Conservation (phyloP, 2,888 invertebrate genomes). For the Sipha maydis region DNA sequence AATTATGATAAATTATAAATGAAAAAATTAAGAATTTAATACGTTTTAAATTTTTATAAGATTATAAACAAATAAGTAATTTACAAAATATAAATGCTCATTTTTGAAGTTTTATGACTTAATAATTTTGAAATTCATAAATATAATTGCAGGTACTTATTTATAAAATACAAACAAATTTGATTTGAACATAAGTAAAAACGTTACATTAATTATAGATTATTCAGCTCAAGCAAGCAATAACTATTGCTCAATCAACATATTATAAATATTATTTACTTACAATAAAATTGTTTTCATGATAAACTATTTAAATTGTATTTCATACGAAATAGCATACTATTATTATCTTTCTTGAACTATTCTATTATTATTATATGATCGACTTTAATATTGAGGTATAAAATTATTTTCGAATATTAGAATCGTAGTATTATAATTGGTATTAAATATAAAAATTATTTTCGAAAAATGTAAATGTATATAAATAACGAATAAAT, state of each 20-base stretch:
- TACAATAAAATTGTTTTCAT: background rate
- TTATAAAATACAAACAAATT: background rate
- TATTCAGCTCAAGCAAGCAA: background rate
- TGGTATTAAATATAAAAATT: too few species aligned
- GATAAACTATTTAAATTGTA: too few species aligned
- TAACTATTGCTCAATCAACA: background rate
- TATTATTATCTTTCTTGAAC: too few species aligned
- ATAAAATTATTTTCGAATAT: too few species aligned
- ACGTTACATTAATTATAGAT: background rate
- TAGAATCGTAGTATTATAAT: too few species aligned
- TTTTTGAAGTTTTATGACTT: background rate
- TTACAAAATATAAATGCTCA: background rate
- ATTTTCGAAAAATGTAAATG: too few species aligned
- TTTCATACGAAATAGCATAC: too few species aligned
- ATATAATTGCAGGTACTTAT: background rate
- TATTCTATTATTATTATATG: too few species aligned
- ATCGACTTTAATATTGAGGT: too few species aligned
- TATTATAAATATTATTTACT: background rate
- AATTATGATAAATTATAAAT: background rate
- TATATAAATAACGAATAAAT: too few species aligned
- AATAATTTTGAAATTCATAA: background rate
- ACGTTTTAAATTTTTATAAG: background rate
- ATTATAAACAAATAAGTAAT: background rate
- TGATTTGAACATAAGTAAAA: background rate
- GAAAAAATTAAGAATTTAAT: background rate